These are phyloP conservation scores for western clawed frog (Xenopus tropicalis) DNA, from an alignment of 2,113 vertebrate genomes.

Conservation along the genomic window UCB_Xtro_10.0 CM004446.2:115194001-115194500, in stretches of 20 bases:
- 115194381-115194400: background rate
- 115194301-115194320: no score
- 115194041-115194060: background rate
- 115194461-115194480: background rate
- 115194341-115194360: background rate
- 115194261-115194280: background rate
- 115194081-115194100: conserved; percentile 12
- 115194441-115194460: background rate
- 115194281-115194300: background rate
- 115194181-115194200: background rate
- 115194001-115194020: background rate
- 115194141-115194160: background rate
- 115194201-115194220: background rate
- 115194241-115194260: background rate
- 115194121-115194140: background rate
- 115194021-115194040: conserved; percentile 17
- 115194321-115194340: background rate
- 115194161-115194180: background rate
- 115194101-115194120: background rate
- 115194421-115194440: background rate
- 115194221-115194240: background rate
- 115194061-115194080: conserved; percentile 10
- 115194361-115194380: background rate
- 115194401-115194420: background rate
- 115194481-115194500: background rate